Conservation (phyloP, 2,797 vertebrate species). For the Sebastes iracundus region DNA sequence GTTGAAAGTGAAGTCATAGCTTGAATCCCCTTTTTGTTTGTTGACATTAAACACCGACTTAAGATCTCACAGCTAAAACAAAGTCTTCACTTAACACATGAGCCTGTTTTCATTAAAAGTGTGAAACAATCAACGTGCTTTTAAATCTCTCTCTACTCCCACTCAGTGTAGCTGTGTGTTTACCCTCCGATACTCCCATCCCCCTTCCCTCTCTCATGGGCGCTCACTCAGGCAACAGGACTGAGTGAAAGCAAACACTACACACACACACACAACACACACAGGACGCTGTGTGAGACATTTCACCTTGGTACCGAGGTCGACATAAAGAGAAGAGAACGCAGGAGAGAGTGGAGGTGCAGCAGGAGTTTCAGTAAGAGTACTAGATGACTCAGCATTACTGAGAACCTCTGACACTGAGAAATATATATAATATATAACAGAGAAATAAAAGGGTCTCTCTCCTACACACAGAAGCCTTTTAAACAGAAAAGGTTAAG, state of each 20-base stretch:
- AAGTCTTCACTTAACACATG: background rate
- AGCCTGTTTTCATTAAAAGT: background rate
- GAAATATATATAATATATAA: background rate
- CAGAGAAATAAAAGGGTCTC: background rate
- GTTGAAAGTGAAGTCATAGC: background rate
- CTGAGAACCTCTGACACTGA: background rate
- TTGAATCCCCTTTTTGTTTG: background rate
- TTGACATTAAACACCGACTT: background rate
- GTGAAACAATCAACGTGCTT: constrained; percentile 11
- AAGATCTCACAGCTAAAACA: background rate
- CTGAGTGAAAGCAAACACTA: constrained; percentile 66
- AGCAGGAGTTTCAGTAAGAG: constrained; percentile 19
- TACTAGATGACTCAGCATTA: constrained; percentile 52
- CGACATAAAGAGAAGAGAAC: constrained; percentile 21
- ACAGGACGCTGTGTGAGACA: constrained; percentile 49
- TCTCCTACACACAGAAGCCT: background rate
- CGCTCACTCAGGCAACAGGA: constrained; percentile 66
- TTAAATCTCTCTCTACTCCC: constrained; percentile 24
- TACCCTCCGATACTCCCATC: constrained; percentile 32
- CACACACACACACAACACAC: constrained; percentile 8
- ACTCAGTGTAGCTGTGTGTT: constrained; percentile 43
- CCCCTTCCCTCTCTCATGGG: constrained; percentile 52
- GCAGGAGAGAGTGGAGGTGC: background rate
- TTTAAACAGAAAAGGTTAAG: background rate
- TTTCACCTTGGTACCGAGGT: constrained; percentile 72